Evolutionary conservation across 1,140 invertebrate species (phyloP).

Genomic region (Augochlora pura): DNA sequence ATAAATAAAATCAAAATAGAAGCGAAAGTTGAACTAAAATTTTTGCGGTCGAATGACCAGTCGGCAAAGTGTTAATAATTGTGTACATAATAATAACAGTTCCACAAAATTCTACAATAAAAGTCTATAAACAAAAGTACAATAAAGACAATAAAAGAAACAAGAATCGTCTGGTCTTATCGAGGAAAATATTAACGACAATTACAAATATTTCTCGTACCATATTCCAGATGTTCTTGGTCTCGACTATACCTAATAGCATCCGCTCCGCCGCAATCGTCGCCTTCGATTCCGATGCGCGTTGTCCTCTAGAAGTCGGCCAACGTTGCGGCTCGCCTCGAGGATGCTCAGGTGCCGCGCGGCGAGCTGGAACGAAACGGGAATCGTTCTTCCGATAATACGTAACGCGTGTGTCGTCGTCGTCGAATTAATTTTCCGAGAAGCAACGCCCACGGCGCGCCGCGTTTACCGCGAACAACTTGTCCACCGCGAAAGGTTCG

Average conservation of each 20-base stretch:
- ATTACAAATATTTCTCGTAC: conserved; percentile 40
- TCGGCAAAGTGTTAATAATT: no score
- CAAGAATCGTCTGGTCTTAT: no score
- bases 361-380: not conserved
- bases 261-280: conserved; percentile 38
- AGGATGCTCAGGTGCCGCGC: not conserved
- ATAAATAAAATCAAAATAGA: no score
- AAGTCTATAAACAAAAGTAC: no score
- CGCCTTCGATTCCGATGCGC: conserved; percentile 63
- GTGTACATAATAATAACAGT: no score
- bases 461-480: conserved; percentile 4
- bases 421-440: not conserved
- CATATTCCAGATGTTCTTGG: conserved; percentile 49
- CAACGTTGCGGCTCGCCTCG: conserved; percentile 38
- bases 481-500: not conserved
- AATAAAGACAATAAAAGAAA: no score
- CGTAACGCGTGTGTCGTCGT: not conserved
- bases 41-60: no score
- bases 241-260: conserved; percentile 27
- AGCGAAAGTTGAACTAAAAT: no score
- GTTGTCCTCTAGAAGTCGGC: conserved; percentile 26
- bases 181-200: no score
- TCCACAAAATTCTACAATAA: no score
- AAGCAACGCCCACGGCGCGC: not conserved
- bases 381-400: conserved; percentile 22